Conservation (phyloP, 2,113 vertebrate genomes). For the Leptobrachium ailaonicum region DNA sequence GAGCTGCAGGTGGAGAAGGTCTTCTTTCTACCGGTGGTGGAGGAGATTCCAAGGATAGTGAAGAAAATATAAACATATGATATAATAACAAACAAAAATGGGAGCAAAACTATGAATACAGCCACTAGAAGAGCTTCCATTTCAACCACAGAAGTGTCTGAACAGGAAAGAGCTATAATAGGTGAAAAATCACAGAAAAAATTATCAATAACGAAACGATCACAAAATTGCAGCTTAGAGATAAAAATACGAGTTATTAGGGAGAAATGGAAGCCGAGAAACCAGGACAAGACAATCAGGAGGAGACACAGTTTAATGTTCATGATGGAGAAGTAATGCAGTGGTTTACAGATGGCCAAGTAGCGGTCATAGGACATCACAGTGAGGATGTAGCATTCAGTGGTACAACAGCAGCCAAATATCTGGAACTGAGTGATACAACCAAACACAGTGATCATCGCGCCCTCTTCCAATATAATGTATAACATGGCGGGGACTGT, state of each 20-base stretch:
- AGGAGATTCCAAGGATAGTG: background rate
- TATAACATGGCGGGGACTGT: background rate
- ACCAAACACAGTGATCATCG: background rate
- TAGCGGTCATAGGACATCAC: conserved; percentile 53
- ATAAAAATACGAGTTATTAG: background rate
- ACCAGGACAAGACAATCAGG: conserved; percentile 45
- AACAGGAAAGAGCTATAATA: conserved; percentile 3
- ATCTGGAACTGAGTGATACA: conserved; percentile 13
- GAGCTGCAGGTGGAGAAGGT: conserved; percentile 17
- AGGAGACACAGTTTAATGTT: conserved; percentile 31
- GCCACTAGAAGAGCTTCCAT: background rate
- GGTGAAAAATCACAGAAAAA: conserved; percentile 11
- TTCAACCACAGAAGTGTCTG: background rate
- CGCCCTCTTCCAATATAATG: background rate
- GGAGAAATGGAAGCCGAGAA: conserved; percentile 25
- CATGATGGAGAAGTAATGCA: conserved; percentile 51
- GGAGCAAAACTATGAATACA: background rate
- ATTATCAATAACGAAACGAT: background rate
- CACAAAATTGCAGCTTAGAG: background rate
- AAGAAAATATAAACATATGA: conserved; percentile 16
- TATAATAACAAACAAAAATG: background rate
- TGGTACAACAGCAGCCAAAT: background rate
- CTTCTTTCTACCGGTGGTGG: background rate
- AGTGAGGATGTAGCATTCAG: conserved; percentile 45
- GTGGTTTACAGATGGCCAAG: conserved; percentile 45